Base-by-base conservation (phyloP, 1,140 invertebrate species). In the Drosophila pandora region DNA sequence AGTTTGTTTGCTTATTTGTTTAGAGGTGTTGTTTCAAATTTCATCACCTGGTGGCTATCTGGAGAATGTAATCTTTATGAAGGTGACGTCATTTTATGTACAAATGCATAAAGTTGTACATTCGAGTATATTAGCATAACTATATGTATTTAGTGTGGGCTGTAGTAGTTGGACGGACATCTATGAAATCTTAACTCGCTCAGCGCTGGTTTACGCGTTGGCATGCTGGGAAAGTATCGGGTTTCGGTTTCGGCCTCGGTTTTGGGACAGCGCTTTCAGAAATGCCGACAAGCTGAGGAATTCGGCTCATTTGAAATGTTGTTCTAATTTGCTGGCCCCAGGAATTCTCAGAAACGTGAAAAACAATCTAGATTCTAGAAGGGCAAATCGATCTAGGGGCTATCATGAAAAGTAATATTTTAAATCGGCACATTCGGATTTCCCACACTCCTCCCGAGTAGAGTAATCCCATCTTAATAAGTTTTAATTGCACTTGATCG, bases 121-220 rank as follows among this genome's bases (percentile, higher is more conserved):
- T 47, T 4, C 25, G 5, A 25, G 25, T 25, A 50, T 28, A 67
- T 64, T 63, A 64, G 45, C 63, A 52, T 63, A 67, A 52, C 41
- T 67, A 67, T 64, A 60, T 49, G 28, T n/a, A n/a, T 21, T 39
- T 25, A 48, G 63, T 63, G 63, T 67, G 63, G 63, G 63, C 43
- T 49, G 47, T 39, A 32, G 47, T 60, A 34, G 47, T 52, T 64
- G 59, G 34, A 52, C 60, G 59, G 34, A 52, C 63, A 67, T 45
- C 63, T 67, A 64, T 64, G 60, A 64, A 45, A 67, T 67, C 63
- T 67, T 65, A 67, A 64, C 59, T 34, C 17, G 63, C 7, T 21
- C 28, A 4, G 10, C 34, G 22, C 10, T 48, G 28, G 58, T 30
- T 48, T 48, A 61, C 43, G 62, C 23, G 45, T 65, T 62, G 34